A percentile compares a stretch with the other conserved stretches of the same genome.
Evolutionary conservation across 2,888 invertebrate genomes (phyloP).

Genomic region (Andrena bucephala): DNA sequence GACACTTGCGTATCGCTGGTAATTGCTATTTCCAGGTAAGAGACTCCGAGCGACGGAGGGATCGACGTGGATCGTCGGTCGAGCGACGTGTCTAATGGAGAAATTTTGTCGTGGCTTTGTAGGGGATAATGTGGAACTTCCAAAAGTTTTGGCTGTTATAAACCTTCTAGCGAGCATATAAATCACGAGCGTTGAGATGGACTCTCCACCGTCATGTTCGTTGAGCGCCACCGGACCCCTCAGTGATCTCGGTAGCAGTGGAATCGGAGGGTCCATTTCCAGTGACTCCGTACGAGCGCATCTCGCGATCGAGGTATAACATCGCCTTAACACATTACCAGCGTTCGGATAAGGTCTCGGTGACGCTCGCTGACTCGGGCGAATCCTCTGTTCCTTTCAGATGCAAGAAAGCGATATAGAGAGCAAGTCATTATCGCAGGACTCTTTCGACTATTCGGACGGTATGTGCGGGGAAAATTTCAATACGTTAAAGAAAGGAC

Average conservation of each 20-base stretch:
- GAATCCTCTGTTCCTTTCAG: slow-evolving; percentile 84
- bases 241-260: slow-evolving; percentile 91
- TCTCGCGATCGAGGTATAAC: slow-evolving; percentile 88
- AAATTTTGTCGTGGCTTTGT: slow-evolving; percentile 34
- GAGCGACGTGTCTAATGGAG: too few relatives aligned
- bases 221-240: slow-evolving; percentile 91
- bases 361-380: background rate
- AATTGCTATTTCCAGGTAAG: slow-evolving; percentile 77
- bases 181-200: slow-evolving; percentile 86
- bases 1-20: slow-evolving; percentile 66
- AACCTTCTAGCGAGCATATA: slow-evolving; percentile 61
- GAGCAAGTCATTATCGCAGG: slow-evolving; percentile 91
- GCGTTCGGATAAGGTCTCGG: background rate
- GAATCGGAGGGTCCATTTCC: slow-evolving; percentile 91
- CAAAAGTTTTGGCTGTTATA: slow-evolving; percentile 74
- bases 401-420: slow-evolving; percentile 94
- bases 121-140: slow-evolving; percentile 79
- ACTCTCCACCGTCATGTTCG: slow-evolving; percentile 92
- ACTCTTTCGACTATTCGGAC: slow-evolving; percentile 92
- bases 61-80: too few relatives aligned
- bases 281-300: slow-evolving; percentile 90
- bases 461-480: slow-evolving; percentile 93
- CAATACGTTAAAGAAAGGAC: slow-evolving; percentile 93
- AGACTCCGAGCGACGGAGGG: background rate
- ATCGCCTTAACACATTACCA: background rate